These are phyloP conservation scores for Gnathonemus longibarbis DNA, from an alignment of 2,113 vertebrate species.

Conservation along the genomic window DNA sequence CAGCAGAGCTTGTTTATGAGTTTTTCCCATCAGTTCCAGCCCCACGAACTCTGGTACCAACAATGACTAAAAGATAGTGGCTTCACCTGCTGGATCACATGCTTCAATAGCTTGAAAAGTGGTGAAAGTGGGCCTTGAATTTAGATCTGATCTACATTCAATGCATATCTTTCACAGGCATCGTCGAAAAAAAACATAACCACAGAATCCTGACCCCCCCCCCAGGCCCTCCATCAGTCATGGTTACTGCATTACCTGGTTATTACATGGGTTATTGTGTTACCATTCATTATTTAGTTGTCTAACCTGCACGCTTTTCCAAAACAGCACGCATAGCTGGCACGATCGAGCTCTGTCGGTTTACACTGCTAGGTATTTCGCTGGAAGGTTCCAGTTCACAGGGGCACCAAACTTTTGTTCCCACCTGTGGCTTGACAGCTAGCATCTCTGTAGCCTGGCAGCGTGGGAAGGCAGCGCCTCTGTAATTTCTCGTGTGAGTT, in stretches of 20 bases:
- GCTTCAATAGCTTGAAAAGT: background rate
- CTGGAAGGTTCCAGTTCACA: background rate
- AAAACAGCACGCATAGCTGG: background rate
- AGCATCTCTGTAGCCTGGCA: background rate
- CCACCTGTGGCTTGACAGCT: background rate
- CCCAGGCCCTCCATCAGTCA: background rate
- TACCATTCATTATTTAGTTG: conserved; percentile 1
- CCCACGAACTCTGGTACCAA: background rate
- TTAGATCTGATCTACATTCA: background rate
- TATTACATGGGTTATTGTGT: background rate
- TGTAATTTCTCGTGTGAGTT: background rate
- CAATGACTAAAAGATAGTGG: background rate
- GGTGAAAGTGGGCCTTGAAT: background rate
- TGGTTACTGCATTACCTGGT: conserved; percentile 1
- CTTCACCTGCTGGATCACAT: background rate
- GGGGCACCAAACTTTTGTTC: background rate
- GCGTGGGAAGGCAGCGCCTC: background rate
- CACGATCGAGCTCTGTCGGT: background rate
- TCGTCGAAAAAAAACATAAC: background rate
- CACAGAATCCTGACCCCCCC: background rate
- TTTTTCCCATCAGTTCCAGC: too few species aligned
- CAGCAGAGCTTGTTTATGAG: background rate
- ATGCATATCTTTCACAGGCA: background rate
- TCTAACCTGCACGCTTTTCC: background rate
- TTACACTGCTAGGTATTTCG: background rate